Evolutionary conservation across 2,797 vertebrate species (phyloP), one percentile per base, ranked within the genome.

Genomic region (Oryzias dopingdopingensis): DNA sequence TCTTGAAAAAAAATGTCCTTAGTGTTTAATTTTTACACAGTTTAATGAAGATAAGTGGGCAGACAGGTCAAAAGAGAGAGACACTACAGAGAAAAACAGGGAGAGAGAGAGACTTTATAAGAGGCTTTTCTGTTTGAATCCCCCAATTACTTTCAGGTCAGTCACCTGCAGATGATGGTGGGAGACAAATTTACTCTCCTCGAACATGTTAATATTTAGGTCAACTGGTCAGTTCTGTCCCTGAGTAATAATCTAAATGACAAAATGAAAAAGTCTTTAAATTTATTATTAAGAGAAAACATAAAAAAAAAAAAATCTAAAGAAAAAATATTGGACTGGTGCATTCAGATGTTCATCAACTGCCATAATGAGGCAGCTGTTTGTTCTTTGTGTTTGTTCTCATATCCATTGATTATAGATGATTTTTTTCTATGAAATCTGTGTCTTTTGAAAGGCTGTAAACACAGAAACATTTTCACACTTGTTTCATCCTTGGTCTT

Each of bases 61-160:
- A 47, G 20, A 47, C 12, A 46, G 44, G 7, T 17, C 16, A 18
- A 20, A 40, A 29, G 61, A 57, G 48, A 26, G 65, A 50, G 55
- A 37, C 32, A 37, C 32, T 12, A 12, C 52, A 57, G 44, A 24
- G 68, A 53, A 51, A 55, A 41, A 63, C 56, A 65, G 41, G 60
- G 42, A 55, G 58, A 62, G 69, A 63, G 42, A 62, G 71, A 71
- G 65, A 65, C 10, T 16, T 58, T 65, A 49, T 91, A 92, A 92
- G 88, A 92, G 85, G 90, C 89, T 92, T 92, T 92, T 83, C 84
- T 84, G 70, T 67, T 74, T 72, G 85, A 91, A 88, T 91, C 89
- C 86, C 83, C 80, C 76, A 52, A 80, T 86, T 89, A 89, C 88
- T 92, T 90, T 91, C 90, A 90, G 86, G 88, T 89, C 79, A 89